Evolutionary conservation across 2,888 invertebrate genomes (phyloP), one percentile per base, ranked within the genome.

Genomic region (Temnothorax unifasciatus): DNA sequence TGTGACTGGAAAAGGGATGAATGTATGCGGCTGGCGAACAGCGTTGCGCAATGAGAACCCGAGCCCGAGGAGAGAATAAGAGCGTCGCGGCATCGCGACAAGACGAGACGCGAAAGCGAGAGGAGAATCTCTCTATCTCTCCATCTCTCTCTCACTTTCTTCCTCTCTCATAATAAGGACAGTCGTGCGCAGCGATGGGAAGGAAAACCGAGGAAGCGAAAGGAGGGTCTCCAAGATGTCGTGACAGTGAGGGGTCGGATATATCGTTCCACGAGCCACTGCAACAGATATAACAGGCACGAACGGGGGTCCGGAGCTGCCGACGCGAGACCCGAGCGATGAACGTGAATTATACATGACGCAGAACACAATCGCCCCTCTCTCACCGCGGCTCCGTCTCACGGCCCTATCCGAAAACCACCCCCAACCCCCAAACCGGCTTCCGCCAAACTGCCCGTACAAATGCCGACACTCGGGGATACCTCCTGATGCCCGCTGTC

Each of bases 321-420:
- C 92, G 92, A 91, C 91, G 92, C 91, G 91, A 90, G 92, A 91
- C 89, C 89, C 91, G 90, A 92, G 92, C 93, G 93, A 92, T 91
- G 90, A 83, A 25, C 66, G 83, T 94, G 92, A 93, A 93, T 94
- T 92, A 93, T 93, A 90, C 89, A 94, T 92, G 92, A 92, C 91
- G 92, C 90, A 90, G 92, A 92, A 93, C 92, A 93, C 93, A 93
- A 93, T 93, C 92, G 92, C 91, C 93, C 92, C 83, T 34, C 83
- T 83, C 84, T 73, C 63, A 44, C 47, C 47, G 44, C 64, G 71
- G 85, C 87, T 64, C 59, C 89, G 82, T 89, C 85, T 84, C 89
- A 87, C 86, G 18, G 21, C 59, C 88, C 88, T 88, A 85, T 84
- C 84, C 89, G 84, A 90, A 90, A 90, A 89, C 89, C 89, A 79